Base-by-base conservation (phyloP, 2,888 invertebrate genomes). In the Clusia tigrina region DNA sequence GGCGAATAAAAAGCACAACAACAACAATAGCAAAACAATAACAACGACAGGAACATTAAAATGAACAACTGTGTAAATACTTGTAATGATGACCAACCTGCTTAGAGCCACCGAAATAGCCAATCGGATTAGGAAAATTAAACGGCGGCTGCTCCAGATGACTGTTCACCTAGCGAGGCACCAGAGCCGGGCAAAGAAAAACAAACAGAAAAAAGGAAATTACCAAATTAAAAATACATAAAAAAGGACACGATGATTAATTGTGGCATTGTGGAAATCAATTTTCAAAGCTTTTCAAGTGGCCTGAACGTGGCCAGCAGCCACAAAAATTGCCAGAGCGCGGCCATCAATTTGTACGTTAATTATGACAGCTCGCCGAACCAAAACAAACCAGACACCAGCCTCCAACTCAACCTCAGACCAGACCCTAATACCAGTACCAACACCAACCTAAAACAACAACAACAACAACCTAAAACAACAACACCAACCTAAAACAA, bases 91-190 rank as follows among this genome's bases (percentile, higher is more conserved):
- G n/a, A 64, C 76, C 52, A 69, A 91, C 91, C 86, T 89, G 88
- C 86, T 92, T 93, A 48, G 87, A 86, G 1, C 90, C 92, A 2
- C 93, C 93, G 37, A 91, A 85, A 58, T 87, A 86, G 1, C 87
- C 87, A 56, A 93, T 81, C 0, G 94, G 93, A 85, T 96, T 96
- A 38, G 89, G 90, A 81, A 91, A 94, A 82, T 91, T 92, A 83
- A 96, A 96, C 0, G 96, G 96, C 2, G 93, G 91, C 78, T 87
- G 86, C 79, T 94, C 91, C 83, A 95, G 89, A 79, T 94, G 92
- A 71, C 87, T 87, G 84, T 95, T 95, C 38, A 96, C 94, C 81
- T 90, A 86, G 23, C 32, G n/a, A n/a, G n/a, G n/a, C n/a, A n/a
- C n/a, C 37, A 15, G 37, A 37, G 37, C 9, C 17, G 37, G 22